Evolutionary conservation across 2,888 invertebrate genomes (phyloP).

Genomic region (Sycophila texana): DNA sequence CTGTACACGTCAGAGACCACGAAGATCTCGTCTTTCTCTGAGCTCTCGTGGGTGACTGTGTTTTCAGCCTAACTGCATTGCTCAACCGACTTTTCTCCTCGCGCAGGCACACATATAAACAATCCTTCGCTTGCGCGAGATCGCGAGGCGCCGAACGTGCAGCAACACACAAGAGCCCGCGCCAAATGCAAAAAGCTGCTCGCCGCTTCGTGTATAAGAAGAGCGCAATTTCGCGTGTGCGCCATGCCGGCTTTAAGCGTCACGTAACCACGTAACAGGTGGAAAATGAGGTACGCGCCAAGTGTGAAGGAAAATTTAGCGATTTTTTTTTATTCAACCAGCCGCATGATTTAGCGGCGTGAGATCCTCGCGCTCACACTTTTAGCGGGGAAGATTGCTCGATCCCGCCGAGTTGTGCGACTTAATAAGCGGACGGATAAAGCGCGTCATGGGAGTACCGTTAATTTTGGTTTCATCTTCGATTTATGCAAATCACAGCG

Average conservation of each 20-base stretch:
- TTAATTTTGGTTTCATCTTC: too few species aligned
- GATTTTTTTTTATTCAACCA: neutral
- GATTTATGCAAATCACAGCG: too few species aligned
- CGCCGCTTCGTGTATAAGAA: neutral
- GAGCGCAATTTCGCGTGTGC: neutral
- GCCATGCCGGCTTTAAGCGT: neutral
- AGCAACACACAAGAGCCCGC: neutral
- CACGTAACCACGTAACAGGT: constrained; percentile 47
- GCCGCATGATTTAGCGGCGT: constrained; percentile 13
- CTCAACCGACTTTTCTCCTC: too few species aligned
- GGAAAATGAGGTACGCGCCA: constrained; percentile 26
- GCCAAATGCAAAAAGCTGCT: neutral
- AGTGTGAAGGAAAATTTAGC: constrained; percentile 22
- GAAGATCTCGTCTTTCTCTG: too few species aligned
- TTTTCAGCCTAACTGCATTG: too few species aligned
- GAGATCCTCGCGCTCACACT: neutral
- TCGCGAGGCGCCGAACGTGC: too few species aligned
- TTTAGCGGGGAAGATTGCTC: neutral
- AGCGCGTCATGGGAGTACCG: too few species aligned
- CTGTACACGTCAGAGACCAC: too few species aligned
- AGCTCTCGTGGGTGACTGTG: too few species aligned
- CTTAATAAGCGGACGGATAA: neutral
- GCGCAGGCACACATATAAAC: too few species aligned
- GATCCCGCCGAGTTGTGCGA: neutral
- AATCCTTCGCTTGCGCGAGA: too few species aligned